Evolutionary conservation across 2,113 vertebrate genomes (phyloP), one percentile per base, ranked within the genome.

Genomic region (Sinosuthora webbiana): DNA sequence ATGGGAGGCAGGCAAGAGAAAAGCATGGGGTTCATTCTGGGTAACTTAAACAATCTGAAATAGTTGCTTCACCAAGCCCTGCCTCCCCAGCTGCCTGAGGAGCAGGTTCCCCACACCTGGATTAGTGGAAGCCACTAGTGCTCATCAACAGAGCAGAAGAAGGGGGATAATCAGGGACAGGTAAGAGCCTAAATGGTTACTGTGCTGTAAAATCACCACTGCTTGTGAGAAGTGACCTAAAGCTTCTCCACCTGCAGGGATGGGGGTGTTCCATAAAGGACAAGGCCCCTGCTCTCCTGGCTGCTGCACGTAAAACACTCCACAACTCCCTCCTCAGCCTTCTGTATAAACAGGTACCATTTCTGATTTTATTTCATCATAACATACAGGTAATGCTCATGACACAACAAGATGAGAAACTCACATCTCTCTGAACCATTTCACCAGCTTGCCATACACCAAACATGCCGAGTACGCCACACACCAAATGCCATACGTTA

Each of bases 281-380:
- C 1, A 6, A 87, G 60, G 33, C 11, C 21, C 20, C 57, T 15
- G 30, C 44, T 30, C 2, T 33, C 44, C 37, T 27, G 56, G 24
- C 19, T 39, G 28, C 49, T 49, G 49, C 59, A 65, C 69, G 62
- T 41, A 30, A 1, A 35, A 4, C 21, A 2, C 52, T 63, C 33
- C 65, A 12, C 45, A 25, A 65, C 68, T 95, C 55, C 50, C 67
- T 96, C 84, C 74, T 91, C 93, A 83, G 67, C 64, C 8, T 94
- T 96, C 81, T 77, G 24, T 98, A 97, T 95, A 98, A 97, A 97
- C 96, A 97, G 97, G 98, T 98, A 98, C 98, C 98, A 97, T 97
- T 97, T 98, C 93, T 97, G 94, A 97, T 97, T 98, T 98, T 98
- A 98, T 98, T 98, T 98, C 93, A 97, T 96, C 96, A 83, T 98